phyloP scores from a whole-genome alignment of 2,888 invertebrate species.

The Protula sp. region DNA sequence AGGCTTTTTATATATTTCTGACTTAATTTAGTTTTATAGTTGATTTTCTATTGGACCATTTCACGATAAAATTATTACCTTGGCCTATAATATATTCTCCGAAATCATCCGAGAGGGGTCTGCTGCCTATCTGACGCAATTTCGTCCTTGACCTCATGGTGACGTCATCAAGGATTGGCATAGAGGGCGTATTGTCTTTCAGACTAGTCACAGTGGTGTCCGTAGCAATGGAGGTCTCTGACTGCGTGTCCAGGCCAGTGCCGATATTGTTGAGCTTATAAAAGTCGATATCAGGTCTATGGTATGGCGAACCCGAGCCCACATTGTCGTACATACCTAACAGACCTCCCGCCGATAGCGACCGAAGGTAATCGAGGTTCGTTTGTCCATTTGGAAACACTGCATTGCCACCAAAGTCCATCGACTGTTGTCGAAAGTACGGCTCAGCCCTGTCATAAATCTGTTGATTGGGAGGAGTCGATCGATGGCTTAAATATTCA shows the following conservation, averaged over 20 bases:
- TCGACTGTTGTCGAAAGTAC: neutral
- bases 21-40: too few species aligned
- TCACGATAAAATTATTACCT: too few species aligned
- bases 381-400: neutral
- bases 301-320: neutral
- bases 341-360: neutral
- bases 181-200: slow-evolving; percentile 53
- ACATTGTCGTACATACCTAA: neutral
- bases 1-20: too few species aligned
- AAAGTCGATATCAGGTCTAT: neutral
- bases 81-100: slow-evolving; percentile 22
- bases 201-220: neutral
- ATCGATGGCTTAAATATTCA: neutral
- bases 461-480: neutral
- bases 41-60: too few species aligned
- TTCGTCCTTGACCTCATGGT: slow-evolving; percentile 58
- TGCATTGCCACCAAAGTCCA: too few species aligned
- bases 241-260: neutral
- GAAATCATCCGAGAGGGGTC: slow-evolving; percentile 29
- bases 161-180: slow-evolving; percentile 61
- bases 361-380: neutral
- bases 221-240: neutral
- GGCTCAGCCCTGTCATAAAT: neutral
- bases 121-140: slow-evolving; percentile 36
- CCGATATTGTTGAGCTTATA: neutral